Evolutionary conservation across 1,140 invertebrate species (phyloP), one percentile per base, ranked within the genome.

Genomic region (Muscidifurax raptorellus): DNA sequence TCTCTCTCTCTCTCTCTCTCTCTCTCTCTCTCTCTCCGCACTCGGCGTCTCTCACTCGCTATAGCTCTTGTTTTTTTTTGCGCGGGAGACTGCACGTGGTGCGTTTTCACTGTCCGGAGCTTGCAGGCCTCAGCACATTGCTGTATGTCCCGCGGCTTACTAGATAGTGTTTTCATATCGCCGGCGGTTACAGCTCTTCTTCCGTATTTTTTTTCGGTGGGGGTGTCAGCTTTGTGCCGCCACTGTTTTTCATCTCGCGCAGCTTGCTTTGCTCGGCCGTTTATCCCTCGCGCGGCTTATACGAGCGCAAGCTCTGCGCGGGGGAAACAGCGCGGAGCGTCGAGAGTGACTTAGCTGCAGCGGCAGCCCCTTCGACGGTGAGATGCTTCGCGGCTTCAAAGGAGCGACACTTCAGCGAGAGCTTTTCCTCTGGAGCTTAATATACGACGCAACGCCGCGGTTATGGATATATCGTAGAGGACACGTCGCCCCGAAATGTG

Each of bases 111-210:
- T 64, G 64, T 3, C 28, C 32, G 25, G 64, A 85, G 76, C 76
- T 84, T 86, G 85, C 74, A 77, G 72, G 80, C 80, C 90, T 91
- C 90, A 90, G 90, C 90, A 91, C 89, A 91, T 91, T 91, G 88
- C 88, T 90, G 89, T 91, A 85, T 91, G 87, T 89, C 85, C 87
- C 86, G 82, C 88, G 87, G 90, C 89, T 91, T 90, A 90, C 87
- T 86, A 86, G 86, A 88, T 87, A 88, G 89, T 90, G 88, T 91
- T 91, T 91, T 91, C 90, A 91, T 91, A 91, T 91, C 88, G 88
- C 71, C 64, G 74, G 28, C 28, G 52, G 52, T 82, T 67, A 71
- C 77, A 13, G 75, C 67, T 87, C 36, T 78, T 78, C 59, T 72
- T 25, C 67, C 64, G 12, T 64, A 67, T 25, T 83, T 88, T 87